Percentiles rank a stretch among this genome's conserved stretches.
Evolutionary conservation across 2,888 invertebrate species (phyloP).

Genomic region (Dryobota labecula): DNA sequence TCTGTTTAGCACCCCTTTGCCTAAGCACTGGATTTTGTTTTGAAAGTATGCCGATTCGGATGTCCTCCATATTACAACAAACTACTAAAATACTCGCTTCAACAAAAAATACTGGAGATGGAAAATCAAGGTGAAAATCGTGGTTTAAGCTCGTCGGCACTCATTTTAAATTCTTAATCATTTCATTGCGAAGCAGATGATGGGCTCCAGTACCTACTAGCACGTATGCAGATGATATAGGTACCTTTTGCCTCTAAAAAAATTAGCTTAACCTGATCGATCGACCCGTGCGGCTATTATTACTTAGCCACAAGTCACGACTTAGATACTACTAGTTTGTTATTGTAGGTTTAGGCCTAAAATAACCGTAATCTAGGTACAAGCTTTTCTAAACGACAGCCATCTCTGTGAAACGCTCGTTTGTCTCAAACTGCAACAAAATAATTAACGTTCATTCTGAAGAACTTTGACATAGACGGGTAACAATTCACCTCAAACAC

Average conservation of each 20-base stretch:
- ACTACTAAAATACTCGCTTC: background rate
- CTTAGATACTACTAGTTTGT: no score
- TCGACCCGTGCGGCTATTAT: no score
- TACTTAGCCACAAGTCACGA: background rate
- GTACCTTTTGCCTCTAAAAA: no score
- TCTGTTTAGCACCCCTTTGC: no score
- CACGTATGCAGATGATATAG: background rate
- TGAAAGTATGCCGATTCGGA: no score
- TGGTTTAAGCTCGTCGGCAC: background rate
- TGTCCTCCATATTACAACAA: no score
- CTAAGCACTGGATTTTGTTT: no score
- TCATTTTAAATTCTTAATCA: background rate
- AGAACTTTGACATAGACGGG: constrained; percentile 9
- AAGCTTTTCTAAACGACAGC: background rate
- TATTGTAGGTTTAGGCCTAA: no score
- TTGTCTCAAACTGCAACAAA: background rate
- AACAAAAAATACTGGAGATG: background rate
- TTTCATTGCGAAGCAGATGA: background rate
- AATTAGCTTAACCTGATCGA: no score
- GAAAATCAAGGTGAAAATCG: background rate
- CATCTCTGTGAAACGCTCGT: background rate
- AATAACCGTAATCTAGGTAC: background rate
- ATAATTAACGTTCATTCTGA: background rate
- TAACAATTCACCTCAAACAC: constrained; percentile 10
- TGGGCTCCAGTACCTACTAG: no score